These are phyloP conservation scores for Myripristis murdjan DNA, from an alignment of 2,797 vertebrate genomes.

Conservation along the genomic window DNA sequence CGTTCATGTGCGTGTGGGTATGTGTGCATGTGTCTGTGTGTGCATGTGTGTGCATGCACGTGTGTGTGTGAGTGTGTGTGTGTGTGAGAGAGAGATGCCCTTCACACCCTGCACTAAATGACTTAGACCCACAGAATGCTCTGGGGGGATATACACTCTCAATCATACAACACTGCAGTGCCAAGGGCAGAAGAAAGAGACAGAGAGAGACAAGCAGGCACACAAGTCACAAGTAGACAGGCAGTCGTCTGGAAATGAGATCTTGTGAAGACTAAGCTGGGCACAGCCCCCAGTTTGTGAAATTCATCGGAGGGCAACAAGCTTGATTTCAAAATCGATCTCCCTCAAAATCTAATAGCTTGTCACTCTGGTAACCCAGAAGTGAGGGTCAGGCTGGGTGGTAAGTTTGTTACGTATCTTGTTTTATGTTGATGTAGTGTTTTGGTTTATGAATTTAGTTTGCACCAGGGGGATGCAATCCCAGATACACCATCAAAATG, in stretches of 20 bases:
- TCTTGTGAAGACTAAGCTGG: constrained; percentile 36
- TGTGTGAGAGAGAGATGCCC: constrained; percentile 24
- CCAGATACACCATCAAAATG: not conserved
- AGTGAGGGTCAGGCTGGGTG: constrained; percentile 42
- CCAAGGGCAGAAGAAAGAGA: constrained; percentile 53
- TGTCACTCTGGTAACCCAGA: constrained; percentile 56
- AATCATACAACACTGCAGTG: constrained; percentile 41
- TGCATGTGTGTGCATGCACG: too few species aligned
- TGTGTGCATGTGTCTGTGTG: too few species aligned
- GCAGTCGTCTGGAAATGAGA: constrained; percentile 42
- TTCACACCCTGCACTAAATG: constrained; percentile 57
- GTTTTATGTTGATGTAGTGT: constrained; percentile 17
- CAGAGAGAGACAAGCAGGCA: constrained; percentile 31
- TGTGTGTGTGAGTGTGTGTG: constrained; percentile 20
- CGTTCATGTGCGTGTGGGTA: too few species aligned
- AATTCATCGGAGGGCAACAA: constrained; percentile 59
- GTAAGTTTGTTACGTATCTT: not conserved
- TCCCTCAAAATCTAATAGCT: constrained; percentile 57
- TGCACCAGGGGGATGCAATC: not conserved
- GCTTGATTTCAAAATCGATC: constrained; percentile 71
- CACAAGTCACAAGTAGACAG: constrained; percentile 40
- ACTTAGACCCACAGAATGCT: constrained; percentile 49
- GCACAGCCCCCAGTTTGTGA: constrained; percentile 48
- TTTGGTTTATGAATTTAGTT: constrained; percentile 4
- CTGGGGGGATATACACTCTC: constrained; percentile 32